Conservation (phyloP, 2,113 vertebrate genomes). For the Menura novaehollandiae region DNA sequence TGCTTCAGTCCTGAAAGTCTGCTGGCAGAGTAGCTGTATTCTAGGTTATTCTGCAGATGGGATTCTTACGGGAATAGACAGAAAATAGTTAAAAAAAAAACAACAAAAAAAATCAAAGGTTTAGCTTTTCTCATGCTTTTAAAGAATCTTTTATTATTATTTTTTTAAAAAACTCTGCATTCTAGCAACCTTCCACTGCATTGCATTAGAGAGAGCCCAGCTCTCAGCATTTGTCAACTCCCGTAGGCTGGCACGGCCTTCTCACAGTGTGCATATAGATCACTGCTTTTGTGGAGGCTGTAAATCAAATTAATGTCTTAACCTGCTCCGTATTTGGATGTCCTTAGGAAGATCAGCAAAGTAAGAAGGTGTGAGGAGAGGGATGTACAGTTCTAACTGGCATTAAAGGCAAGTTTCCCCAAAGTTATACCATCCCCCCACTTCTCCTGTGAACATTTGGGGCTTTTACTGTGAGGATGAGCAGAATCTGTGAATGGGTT, state of each 20-base stretch:
- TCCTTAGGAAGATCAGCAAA: neutral
- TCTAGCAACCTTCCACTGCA: neutral
- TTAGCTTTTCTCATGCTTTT: neutral
- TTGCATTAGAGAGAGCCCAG: neutral
- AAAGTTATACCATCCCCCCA: rapidly evolving
- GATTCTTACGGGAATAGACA: neutral
- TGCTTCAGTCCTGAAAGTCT: neutral
- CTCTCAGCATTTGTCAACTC: neutral
- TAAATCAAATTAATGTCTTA: neutral
- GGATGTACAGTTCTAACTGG: neutral
- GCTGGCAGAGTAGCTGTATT: neutral
- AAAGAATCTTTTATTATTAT: neutral
- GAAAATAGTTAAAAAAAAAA: neutral
- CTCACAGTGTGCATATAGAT: neutral
- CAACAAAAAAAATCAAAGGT: neutral
- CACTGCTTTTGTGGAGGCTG: neutral
- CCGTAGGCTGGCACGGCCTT: rapidly evolving
- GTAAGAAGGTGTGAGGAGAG: neutral
- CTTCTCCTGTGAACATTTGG: neutral
- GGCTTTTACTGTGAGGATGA: neutral
- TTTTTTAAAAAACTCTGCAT: neutral
- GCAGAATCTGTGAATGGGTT: neutral
- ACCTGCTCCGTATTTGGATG: neutral
- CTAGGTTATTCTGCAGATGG: neutral
- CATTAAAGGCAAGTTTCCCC: neutral